Base-by-base conservation (phyloP, 2,797 vertebrate genomes). In the Merluccius polli region DNA sequence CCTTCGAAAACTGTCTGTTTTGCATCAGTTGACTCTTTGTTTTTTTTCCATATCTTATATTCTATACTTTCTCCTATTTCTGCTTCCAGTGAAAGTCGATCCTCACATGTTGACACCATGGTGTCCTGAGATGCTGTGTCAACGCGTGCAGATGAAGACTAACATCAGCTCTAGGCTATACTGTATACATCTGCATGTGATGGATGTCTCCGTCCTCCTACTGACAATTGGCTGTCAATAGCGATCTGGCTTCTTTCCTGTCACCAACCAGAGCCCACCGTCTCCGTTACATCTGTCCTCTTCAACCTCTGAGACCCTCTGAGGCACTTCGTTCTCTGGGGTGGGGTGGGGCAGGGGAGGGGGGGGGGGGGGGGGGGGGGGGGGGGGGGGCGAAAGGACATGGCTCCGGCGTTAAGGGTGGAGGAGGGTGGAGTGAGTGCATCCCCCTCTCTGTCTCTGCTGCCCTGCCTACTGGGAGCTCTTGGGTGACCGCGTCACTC, bases 401-500 rank as follows among this genome's bases (percentile, higher is more conserved):
- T 83, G 86, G 84, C 90, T 92, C 85, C 87, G 84, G 88, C 87
- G 80, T 85, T 44, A 44, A 2, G 36, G 36, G 36, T 38, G 36
- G 36, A 38, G 41, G 11, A 6, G 36, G 36, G 36, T 38, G 36
- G 36, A 44, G 41, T 44, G 41, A 38, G 36, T 44, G 15, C 41
- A 44, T 38, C 36, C 36, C 36, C 36, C 36, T 8, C 15, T 80
- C 86, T 88, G 88, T 91, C 89, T 93, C 89, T 75, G 75, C 67
- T 65, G 67, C 75, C 65, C 76, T 76, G 87, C 86, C 89, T 90
- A 77, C 84, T 77, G 89, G 89, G 90, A 84, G 87, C 81, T 91
- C 88, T 92, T 92, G 81, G 88, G 92, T 86, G 83, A 92, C 88
- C 85, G 90, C 85, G 89, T 91, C 87, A 92, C 89, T 91, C 82